Evolutionary conservation across 2,888 invertebrate species (phyloP).

Genomic region (Resseliella maxima): DNA sequence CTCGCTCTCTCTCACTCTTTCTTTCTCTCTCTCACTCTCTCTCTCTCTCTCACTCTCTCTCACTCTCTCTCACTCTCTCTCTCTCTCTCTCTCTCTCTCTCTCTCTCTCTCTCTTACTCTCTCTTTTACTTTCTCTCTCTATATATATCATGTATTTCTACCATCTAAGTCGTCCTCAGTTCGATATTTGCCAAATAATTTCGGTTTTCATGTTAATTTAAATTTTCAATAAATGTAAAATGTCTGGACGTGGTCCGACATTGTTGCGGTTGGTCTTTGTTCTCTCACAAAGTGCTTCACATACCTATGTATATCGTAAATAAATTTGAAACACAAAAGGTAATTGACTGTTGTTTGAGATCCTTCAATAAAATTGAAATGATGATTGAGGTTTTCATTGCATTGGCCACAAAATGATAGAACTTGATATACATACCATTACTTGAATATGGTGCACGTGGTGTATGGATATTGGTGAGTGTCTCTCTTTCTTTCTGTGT

Average conservation of each 20-base stretch:
- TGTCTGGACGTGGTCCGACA: background rate
- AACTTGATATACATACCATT: constrained; percentile 18
- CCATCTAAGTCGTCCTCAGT: no score
- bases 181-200: background rate
- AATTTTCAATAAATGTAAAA: constrained; percentile 44
- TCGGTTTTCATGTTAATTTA: constrained; percentile 30
- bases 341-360: constrained; percentile 22
- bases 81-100: no score
- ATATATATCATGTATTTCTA: no score
- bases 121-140: no score
- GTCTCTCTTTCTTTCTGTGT: no score
- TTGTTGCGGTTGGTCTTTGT: background rate
- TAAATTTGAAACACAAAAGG: constrained; percentile 1
- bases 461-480: background rate
- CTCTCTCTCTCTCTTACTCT: no score
- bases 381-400: constrained; percentile 15
- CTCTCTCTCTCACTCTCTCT: no score
- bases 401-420: background rate
- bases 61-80: no score
- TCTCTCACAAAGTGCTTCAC: background rate
- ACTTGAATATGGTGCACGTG: background rate
- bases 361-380: constrained; percentile 49
- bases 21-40: no score
- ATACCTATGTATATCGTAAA: background rate
- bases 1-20: no score